Evolutionary conservation across 2,113 vertebrate genomes (phyloP).

Genomic region (Stercorarius parasiticus): DNA sequence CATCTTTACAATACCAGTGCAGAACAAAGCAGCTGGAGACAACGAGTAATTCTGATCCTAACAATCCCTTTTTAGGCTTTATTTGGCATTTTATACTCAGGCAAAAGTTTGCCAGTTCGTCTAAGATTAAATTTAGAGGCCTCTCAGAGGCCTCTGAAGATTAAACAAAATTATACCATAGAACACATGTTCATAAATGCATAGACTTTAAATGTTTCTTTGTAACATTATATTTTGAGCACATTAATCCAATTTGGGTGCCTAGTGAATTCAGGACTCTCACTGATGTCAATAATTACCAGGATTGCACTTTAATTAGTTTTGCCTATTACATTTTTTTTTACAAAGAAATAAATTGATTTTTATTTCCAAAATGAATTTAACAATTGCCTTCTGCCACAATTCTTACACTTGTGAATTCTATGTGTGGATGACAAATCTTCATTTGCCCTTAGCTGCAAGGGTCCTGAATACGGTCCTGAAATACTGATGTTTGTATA

Average conservation of each 20-base stretch:
- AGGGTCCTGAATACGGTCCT: not conserved
- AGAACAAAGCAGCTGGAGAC: conserved; percentile 13
- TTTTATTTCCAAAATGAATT: conserved; percentile 62
- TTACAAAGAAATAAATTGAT: not conserved
- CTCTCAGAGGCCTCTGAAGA: not conserved
- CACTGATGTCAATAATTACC: not conserved
- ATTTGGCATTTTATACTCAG: conserved; percentile 6
- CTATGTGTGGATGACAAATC: not conserved
- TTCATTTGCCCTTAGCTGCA: conserved; percentile 35
- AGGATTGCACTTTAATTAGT: not conserved
- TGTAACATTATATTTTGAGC: conserved; percentile 19
- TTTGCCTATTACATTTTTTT: not conserved
- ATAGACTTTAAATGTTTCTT: not conserved
- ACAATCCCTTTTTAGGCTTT: not conserved
- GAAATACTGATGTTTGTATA: conserved; percentile 36
- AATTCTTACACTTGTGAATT: not conserved
- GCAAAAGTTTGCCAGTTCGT: not conserved
- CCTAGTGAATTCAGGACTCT: not conserved
- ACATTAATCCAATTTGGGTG: conserved; percentile 36
- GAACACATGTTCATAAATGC: conserved; percentile 4
- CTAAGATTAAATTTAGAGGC: conserved; percentile 12
- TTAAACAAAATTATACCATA: conserved; percentile 7
- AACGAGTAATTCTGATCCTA: not conserved
- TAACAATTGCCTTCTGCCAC: not conserved
- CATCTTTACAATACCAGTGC: not conserved